Evolutionary conservation across 2,797 vertebrate species (phyloP), one percentile per base, ranked within the genome.

Genomic region (Podarcis lilfordi): DNA sequence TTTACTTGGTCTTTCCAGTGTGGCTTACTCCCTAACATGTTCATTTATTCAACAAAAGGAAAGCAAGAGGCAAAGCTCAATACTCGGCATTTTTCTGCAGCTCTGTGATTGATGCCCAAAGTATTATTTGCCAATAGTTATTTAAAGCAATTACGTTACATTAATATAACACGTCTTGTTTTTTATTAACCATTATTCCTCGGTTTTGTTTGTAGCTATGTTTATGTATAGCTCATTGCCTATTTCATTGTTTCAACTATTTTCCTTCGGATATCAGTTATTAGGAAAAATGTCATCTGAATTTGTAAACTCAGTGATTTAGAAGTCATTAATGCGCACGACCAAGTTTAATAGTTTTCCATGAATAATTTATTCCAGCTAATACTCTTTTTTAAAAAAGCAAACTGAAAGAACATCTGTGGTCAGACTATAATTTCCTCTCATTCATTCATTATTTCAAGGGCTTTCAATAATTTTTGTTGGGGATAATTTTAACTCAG

Each of bases 321-420:
- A 92, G 25, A 45, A 50, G 71, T 72, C 72, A 3, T 80, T 85
- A 82, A 23, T n/a, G 17, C 64, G 17, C 84, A 76, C 19, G 74
- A 84, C 83, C 27, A 13, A 88, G 32, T 55, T 72, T 77, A 91
- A 32, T 89, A 78, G 80, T 92, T 89, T 91, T 84, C n/a, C 79
- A 85, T 86, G 59, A 82, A 37, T 8, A 59, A 55, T 88, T 89
- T 76, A 87, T n/a, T 78, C 89, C 83, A 9, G 25, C 61, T 77
- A 80, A 10, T 82, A 86, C 2, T 80, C 10, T 45, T 76, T 86
- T 2, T 87, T 32, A 83, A 79, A 27, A 55, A 55, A 55, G 1
- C 1, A 15, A 76, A 11, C 17, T 8, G 21, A 78, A n/a, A 86
- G 89, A 85, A 64, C 45, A 32, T 69, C 50, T 86, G 29, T 89